Evolutionary conservation across 2,113 vertebrate genomes (phyloP), one percentile per base, ranked within the genome.

Genomic region (Capreolus pygargus): DNA sequence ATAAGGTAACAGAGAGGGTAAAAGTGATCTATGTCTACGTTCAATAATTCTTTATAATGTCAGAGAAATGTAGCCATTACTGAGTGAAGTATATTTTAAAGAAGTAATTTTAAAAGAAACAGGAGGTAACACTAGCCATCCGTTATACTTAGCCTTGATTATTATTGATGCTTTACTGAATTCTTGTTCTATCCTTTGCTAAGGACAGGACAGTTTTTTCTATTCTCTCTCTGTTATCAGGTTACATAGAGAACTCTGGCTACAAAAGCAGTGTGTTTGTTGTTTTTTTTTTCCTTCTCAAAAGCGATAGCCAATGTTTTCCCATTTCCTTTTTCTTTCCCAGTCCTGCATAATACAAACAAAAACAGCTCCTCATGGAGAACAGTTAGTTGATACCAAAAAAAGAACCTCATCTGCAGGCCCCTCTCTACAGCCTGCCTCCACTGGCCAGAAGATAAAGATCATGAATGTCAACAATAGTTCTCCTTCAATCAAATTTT

Each of bases 51-150:
- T 74, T 94, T 67, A 58, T 43, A 33, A 33, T 78, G 94, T 83
- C 70, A 94, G 60, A 91, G 90, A 91, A 91, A 70, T 25, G n/a
- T 27, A 79, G 47, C 21, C 79, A 89, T 82, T 82, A 52, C 30
- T 54, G 55, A 85, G 19, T 14, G 3, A 85, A 91, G 21, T 58
- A 57, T 67, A 60, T 93, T 70, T 93, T 94, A 91, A 96, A 92
- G 50, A 55, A 90, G 60, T 58, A 84, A 95, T 60, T 90, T 89
- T 93, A 89, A 85, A 89, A 78, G 60, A 95, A 89, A 91, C 52
- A 76, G 27, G 85, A 93, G 6, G 19, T 74, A 85, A 76, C 58
- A 84, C 39, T 61, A 76, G 47, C 19, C 30, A 82, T 43, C 27
- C 43, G 67, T 95, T 95, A 91, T 61, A 82, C 58, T 93, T 96